Percentiles rank a stretch among this genome's conserved stretches.
phyloP scores from a whole-genome alignment of 1,140 invertebrate genomes.

The Cydia amplana region DNA sequence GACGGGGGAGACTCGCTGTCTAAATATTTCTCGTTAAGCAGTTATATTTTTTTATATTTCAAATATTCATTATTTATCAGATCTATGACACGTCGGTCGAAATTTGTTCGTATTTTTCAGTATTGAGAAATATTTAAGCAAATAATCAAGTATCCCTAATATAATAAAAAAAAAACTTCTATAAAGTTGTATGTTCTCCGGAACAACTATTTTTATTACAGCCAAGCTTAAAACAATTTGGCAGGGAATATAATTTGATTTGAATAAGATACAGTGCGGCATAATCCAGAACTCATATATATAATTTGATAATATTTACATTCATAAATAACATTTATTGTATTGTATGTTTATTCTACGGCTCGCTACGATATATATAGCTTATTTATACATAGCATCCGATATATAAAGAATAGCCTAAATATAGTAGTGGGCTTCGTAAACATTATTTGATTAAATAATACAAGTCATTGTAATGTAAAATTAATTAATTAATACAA shows the following conservation, averaged over 20 bases:
- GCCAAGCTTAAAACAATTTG: neutral
- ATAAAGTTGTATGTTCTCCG: no score
- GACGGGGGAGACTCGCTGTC: neutral
- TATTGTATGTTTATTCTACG: slow-evolving; percentile 27
- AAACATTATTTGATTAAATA: slow-evolving; percentile 1
- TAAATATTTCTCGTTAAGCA: neutral
- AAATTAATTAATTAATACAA: neutral
- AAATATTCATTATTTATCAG: no score
- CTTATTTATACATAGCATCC: slow-evolving; percentile 35
- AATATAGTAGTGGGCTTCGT: slow-evolving; percentile 4
- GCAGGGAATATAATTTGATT: neutral
- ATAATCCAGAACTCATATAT: slow-evolving; percentile 44
- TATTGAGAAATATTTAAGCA: neutral
- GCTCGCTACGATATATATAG: slow-evolving; percentile 24
- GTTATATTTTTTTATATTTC: no score
- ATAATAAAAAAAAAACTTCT: no score
- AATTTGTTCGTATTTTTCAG: neutral
- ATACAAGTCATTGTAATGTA: neutral
- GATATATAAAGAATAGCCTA: slow-evolving; percentile 38
- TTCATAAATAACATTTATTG: slow-evolving; percentile 37
- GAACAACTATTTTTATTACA: neutral
- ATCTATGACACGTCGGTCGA: no score
- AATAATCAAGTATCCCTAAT: neutral
- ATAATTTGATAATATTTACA: slow-evolving; percentile 29
- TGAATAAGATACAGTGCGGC: neutral